Percentiles rank a stretch among this genome's conserved stretches.
These are phyloP conservation scores for Luperina testacea DNA, from an alignment of 2,888 invertebrate genomes.

Conservation along the genomic window DNA sequence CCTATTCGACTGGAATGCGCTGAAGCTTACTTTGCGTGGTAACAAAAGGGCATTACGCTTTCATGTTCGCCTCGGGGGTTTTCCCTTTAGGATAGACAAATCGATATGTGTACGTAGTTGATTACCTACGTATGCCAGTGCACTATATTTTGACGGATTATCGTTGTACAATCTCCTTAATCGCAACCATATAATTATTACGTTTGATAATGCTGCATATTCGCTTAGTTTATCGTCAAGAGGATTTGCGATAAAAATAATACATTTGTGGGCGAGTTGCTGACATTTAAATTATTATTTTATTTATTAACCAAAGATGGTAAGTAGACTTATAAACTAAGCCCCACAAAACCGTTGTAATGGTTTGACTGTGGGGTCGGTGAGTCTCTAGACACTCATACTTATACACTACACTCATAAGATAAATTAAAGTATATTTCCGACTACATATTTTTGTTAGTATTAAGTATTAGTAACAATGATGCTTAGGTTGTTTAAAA, in stretches of 20 bases:
- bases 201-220: constrained; percentile 20
- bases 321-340: too few relatives aligned
- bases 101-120: constrained; percentile 11
- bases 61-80: background rate
- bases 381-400: too few relatives aligned
- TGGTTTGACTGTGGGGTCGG: too few relatives aligned
- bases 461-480: too few relatives aligned
- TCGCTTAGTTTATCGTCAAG: constrained; percentile 1
- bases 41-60: background rate
- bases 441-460: too few relatives aligned
- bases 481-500: constrained; percentile 23
- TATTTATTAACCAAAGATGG: too few relatives aligned
- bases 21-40: constrained; percentile 2
- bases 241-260: constrained; percentile 27
- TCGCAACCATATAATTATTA: background rate
- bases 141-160: constrained; percentile 24
- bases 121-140: background rate
- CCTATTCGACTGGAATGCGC: background rate
- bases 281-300: constrained; percentile 12
- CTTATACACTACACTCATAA: too few relatives aligned
- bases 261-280: background rate
- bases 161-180: constrained; percentile 8
- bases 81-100: constrained; percentile 2
- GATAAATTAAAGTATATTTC: too few relatives aligned
- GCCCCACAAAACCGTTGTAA: too few relatives aligned